phyloP scores from a whole-genome alignment of 2,888 invertebrate species.

The Drosophila eohydei region DNA sequence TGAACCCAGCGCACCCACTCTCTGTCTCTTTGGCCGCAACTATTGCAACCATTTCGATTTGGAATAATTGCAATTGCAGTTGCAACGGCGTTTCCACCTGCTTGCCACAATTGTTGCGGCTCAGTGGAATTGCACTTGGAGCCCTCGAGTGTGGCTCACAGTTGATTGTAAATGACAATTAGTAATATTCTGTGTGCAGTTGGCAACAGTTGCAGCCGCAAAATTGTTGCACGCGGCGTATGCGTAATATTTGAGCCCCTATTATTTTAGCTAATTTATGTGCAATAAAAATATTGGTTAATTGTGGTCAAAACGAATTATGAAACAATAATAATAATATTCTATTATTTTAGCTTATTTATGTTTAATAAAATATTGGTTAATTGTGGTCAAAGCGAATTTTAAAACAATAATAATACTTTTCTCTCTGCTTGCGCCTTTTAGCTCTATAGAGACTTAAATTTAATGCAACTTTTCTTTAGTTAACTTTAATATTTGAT shows the following conservation, averaged over 20 bases:
- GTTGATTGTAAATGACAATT: slow-evolving; percentile 46
- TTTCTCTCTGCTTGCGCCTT: not conserved
- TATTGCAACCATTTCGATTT: slow-evolving; percentile 47
- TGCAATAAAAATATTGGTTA: not conserved
- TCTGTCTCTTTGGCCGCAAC: not conserved
- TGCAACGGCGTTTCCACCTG: slow-evolving; percentile 28
- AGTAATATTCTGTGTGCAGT: slow-evolving; percentile 37
- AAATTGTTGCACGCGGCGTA: slow-evolving; percentile 24
- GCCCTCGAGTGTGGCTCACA: slow-evolving; percentile 25
- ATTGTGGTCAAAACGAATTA: not conserved
- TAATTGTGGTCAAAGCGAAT: not conserved
- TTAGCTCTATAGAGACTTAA: not conserved
- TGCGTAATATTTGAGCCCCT: slow-evolving; percentile 41
- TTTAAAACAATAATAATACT: not conserved
- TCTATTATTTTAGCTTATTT: slow-evolving; percentile 13
- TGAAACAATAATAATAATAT: not conserved
- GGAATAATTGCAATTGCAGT: slow-evolving; percentile 59
- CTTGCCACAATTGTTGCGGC: slow-evolving; percentile 29
- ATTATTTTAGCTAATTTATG: slow-evolving; percentile 12
- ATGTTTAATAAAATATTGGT: not conserved
- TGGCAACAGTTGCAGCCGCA: slow-evolving; percentile 25
- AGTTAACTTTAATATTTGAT: not conserved
- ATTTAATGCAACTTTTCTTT: not conserved
- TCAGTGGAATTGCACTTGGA: slow-evolving; percentile 27
- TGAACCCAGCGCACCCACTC: slow-evolving; percentile 14